Conservation (phyloP, 2,888 invertebrate species). For the Saturnia pavonia region DNA sequence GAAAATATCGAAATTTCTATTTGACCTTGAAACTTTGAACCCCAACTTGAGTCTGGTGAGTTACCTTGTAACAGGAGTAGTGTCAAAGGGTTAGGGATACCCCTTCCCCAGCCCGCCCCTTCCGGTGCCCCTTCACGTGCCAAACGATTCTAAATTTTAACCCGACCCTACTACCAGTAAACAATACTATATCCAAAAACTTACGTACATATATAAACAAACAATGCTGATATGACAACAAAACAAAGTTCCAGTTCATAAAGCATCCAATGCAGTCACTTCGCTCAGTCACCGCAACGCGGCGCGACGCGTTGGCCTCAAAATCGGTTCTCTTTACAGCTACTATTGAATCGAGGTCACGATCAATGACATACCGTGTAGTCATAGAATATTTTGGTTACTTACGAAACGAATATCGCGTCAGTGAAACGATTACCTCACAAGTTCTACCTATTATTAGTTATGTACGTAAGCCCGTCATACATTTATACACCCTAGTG, state of each 20-base stretch:
- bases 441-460: conserved; percentile 76
- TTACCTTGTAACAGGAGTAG: too few species aligned
- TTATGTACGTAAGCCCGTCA: conserved; percentile 60
- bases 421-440: conserved; percentile 75
- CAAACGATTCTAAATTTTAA: too few species aligned
- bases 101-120: too few species aligned
- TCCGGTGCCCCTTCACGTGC: too few species aligned
- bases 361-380: conserved; percentile 56
- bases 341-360: conserved; percentile 58
- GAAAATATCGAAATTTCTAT: too few species aligned
- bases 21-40: too few species aligned
- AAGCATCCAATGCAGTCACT: conserved; percentile 18
- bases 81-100: too few species aligned
- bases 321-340: neutral
- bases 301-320: conserved; percentile 1
- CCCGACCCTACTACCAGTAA: neutral
- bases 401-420: conserved; percentile 68
- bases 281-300: neutral
- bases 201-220: neutral
- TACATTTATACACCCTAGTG: conserved; percentile 68
- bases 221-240: conserved; percentile 11
- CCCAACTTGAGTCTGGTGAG: too few species aligned
- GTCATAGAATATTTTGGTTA: conserved; percentile 70
- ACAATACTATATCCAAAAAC: neutral
- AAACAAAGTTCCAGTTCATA: conserved; percentile 7